Percentiles rank a stretch among this genome's conserved stretches.
phyloP scores from a whole-genome alignment of 2,113 vertebrate genomes.

The Lamprotornis superbus region DNA sequence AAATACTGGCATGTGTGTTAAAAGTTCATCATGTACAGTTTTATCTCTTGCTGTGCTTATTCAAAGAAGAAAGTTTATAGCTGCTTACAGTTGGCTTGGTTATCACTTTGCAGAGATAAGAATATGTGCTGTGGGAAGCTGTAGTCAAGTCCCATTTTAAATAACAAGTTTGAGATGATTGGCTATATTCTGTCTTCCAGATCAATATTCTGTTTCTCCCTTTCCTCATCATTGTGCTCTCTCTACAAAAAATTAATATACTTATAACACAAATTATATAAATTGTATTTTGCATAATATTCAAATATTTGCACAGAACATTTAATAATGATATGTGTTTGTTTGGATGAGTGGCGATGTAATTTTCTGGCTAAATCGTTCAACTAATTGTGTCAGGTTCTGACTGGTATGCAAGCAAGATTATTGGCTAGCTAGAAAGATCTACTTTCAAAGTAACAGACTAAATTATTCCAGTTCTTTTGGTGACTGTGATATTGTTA shows the following conservation, averaged over 20 bases:
- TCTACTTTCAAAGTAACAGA: background rate
- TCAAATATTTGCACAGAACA: background rate
- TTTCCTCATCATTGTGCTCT: background rate
- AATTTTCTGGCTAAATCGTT: background rate
- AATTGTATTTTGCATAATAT: background rate
- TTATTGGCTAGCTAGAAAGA: background rate
- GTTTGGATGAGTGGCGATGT: background rate
- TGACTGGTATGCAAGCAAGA: background rate
- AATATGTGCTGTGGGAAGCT: background rate
- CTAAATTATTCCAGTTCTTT: background rate
- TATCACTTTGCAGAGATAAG: background rate
- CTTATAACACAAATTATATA: background rate
- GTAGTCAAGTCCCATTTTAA: background rate
- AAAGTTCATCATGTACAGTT: background rate
- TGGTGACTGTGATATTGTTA: background rate
- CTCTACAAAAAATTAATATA: background rate
- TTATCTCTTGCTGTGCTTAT: slow-evolving; percentile 1
- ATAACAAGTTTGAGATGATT: background rate
- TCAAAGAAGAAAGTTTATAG: background rate
- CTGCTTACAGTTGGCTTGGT: background rate
- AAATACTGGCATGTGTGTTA: background rate
- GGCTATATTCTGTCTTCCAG: background rate
- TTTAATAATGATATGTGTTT: background rate
- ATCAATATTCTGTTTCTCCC: background rate
- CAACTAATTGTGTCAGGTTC: background rate